Evolutionary conservation across 2,888 invertebrate species (phyloP), one percentile per base, ranked within the genome.

Genomic region (Ormyrus pomaceus): DNA sequence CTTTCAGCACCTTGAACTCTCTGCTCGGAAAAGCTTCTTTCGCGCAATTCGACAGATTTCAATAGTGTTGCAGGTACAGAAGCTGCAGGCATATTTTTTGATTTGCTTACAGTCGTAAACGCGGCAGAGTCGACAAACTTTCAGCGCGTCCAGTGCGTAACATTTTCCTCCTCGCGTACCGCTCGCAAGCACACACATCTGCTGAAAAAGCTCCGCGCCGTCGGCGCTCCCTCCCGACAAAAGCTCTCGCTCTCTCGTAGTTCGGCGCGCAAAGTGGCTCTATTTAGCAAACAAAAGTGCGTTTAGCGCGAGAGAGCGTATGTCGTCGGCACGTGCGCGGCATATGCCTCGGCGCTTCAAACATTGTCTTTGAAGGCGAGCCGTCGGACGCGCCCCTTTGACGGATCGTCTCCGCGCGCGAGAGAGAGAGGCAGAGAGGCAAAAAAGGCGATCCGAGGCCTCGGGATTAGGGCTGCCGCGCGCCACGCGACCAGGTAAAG

Each of bases 201-300:
- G 46, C 55, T 46, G 19, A 9, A 50, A 10, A 10, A 34, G 34
- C 34, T 58, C 19, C 50, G n/a, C n/a, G 34, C 50, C 50, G 7
- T 48, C 46, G 34, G 11, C 34, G 46, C 53, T 66, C 45, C n/a
- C 19, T 19, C 51, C 19, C 19, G 34, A 34, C 34, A 34, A 34
- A 34, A 34, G 51, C 55, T 73, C 59, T 8, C 9, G 5, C 6
- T 34, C 19, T 19, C 19, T 34, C 34, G 34, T 0, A 34, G 34
- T 34, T 34, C 34, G 4, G 34, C 34, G 34, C 34, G 34, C 34
- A 34, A 34, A 34, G 34, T 34, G 10, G 86, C 86, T 85, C 86
- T 90, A 90, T 90, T 90, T 90, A 89, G 86, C 89, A 90, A 90
- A 90, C 89, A 90, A 87, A 71, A 89, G 87, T 88, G 87, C 88